Conservation (phyloP, 2,888 invertebrate genomes). For the Latrodectus hesperus region DNA sequence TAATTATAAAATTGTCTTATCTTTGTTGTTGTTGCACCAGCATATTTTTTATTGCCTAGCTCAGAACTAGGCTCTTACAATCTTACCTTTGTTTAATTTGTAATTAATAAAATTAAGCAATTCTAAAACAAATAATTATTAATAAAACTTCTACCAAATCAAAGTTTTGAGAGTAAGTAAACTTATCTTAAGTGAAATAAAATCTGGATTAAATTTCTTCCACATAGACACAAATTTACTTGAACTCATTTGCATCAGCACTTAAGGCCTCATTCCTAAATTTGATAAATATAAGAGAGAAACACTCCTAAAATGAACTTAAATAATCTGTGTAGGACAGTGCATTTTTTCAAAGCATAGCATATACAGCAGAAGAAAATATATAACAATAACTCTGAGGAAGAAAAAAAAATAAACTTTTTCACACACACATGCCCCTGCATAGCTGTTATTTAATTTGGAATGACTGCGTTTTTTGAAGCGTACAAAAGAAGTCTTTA, state of each 20-base stretch:
- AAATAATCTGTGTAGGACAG: background rate
- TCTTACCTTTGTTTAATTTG: too few relatives aligned
- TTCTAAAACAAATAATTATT: too few relatives aligned
- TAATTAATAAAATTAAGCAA: too few relatives aligned
- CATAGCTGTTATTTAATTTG: conserved; percentile 48
- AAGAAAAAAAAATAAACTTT: background rate
- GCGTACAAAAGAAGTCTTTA: conserved; percentile 51
- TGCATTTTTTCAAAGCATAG: too few relatives aligned
- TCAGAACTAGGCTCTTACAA: too few relatives aligned
- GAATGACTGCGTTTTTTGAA: conserved; percentile 46
- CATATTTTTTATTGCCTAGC: too few relatives aligned
- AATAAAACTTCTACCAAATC: too few relatives aligned
- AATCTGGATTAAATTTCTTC: background rate
- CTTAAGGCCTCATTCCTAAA: background rate
- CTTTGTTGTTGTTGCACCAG: too few relatives aligned
- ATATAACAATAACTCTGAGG: too few relatives aligned
- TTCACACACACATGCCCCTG: background rate
- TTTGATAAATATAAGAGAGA: background rate
- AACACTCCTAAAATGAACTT: background rate
- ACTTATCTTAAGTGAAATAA: background rate
- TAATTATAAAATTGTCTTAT: too few relatives aligned
- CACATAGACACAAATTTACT: background rate
- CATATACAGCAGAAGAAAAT: too few relatives aligned
- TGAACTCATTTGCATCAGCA: background rate
- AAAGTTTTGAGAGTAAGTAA: too few relatives aligned